Conservation (phyloP, 2,797 vertebrate species). For the Micrastur ruficollis region DNA sequence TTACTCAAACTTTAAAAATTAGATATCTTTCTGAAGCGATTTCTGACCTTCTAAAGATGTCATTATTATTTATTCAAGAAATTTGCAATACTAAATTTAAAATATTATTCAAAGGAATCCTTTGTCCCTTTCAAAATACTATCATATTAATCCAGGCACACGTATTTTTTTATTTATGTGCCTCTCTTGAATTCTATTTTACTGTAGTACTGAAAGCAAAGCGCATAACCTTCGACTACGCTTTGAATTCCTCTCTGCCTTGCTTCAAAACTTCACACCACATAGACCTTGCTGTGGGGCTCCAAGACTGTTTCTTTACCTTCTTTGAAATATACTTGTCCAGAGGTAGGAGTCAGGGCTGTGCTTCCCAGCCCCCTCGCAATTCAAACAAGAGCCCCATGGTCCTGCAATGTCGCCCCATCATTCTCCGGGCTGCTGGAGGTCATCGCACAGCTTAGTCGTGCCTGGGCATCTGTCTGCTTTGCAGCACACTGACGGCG, state of each 20-base stretch:
- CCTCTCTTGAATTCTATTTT: neutral
- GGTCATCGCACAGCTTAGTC: rapidly evolving
- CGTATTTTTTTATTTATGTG: neutral
- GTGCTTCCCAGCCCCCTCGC: neutral
- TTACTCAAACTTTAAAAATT: neutral
- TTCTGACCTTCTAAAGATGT: slow-evolving; percentile 43
- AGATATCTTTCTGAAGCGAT: neutral
- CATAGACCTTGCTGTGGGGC: neutral
- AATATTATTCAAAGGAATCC: slow-evolving; percentile 29
- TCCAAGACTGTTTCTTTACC: neutral
- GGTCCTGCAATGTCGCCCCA: rapidly evolving
- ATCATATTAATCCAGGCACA: neutral
- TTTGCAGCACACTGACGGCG: neutral
- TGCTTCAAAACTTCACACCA: neutral
- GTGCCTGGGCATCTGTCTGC: neutral
- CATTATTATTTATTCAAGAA: slow-evolving; percentile 2
- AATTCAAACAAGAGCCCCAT: neutral
- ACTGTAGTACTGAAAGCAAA: neutral
- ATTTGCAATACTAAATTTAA: slow-evolving; percentile 24
- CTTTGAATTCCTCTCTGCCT: neutral
- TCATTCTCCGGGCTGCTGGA: neutral
- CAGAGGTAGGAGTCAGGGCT: neutral
- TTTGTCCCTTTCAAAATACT: slow-evolving; percentile 31
- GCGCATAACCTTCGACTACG: neutral
- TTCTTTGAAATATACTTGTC: neutral